Conservation (phyloP, 2,113 vertebrate genomes). For the Ptychochromis oligacanthus region DNA sequence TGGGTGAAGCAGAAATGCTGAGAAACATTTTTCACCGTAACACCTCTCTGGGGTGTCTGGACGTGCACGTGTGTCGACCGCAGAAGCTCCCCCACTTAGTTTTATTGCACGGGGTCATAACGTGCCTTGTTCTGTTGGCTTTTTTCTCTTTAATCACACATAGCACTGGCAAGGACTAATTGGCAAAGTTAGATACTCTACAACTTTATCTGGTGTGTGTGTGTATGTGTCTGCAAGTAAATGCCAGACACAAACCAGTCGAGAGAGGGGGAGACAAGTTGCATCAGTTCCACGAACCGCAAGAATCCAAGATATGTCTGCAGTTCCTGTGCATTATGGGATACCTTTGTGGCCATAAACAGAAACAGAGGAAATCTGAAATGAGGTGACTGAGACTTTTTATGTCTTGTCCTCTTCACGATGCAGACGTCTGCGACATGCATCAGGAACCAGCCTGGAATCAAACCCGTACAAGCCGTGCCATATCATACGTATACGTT, state of each 20-base stretch:
- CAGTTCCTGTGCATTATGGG: constrained; percentile 48
- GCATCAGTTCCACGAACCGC: constrained; percentile 10
- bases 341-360: constrained; percentile 44
- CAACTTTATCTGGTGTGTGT: constrained; percentile 15
- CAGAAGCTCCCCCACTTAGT: constrained; percentile 71
- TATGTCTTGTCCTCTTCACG: constrained; percentile 36
- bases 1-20: constrained; percentile 53
- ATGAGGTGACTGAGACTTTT: constrained; percentile 55
- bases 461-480: neutral
- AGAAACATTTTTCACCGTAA: constrained; percentile 55
- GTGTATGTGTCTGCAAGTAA: neutral
- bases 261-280: constrained; percentile 10
- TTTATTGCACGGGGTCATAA: constrained; percentile 62
- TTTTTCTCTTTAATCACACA: constrained; percentile 12
- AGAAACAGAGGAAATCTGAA: constrained; percentile 58
- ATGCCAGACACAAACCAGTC: constrained; percentile 42
- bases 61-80: constrained; percentile 45
- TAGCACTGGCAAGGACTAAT: constrained; percentile 33
- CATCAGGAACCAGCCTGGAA: neutral
- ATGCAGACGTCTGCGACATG: constrained; percentile 18
- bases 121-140: constrained; percentile 46
- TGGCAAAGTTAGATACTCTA: constrained; percentile 32
- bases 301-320: constrained; percentile 35
- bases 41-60: constrained; percentile 65
- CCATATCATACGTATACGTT: neutral